Evolutionary conservation across 1,140 invertebrate genomes (phyloP).

Genomic region (Nixonia krombeini): DNA sequence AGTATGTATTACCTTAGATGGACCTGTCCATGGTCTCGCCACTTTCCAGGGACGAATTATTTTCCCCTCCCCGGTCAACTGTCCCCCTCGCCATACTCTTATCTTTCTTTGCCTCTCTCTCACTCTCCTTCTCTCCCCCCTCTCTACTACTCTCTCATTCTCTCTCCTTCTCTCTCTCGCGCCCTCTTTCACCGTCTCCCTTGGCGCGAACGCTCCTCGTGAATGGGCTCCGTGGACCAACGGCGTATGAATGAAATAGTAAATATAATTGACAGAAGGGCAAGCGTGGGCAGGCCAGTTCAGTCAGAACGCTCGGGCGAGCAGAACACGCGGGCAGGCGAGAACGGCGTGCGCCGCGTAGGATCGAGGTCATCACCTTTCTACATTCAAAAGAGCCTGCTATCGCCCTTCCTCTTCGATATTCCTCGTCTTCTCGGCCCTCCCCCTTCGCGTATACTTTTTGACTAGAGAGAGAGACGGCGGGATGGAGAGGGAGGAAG

Average conservation of each 20-base stretch:
- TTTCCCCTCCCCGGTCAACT: constrained; percentile 12
- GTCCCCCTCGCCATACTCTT: constrained; percentile 8
- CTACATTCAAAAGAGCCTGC: constrained; percentile 54
- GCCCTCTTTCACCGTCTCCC: constrained; percentile 8
- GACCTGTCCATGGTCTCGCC: constrained; percentile 39
- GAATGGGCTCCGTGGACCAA: constrained; percentile 63
- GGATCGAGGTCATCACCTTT: constrained; percentile 69
- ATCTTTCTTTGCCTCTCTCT: constrained; percentile 21
- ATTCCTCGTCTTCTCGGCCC: constrained; percentile 3
- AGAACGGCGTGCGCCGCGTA: constrained; percentile 56
- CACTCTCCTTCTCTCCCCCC: constrained; percentile 11
- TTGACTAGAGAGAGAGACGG: neutral
- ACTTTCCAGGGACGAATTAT: constrained; percentile 45
- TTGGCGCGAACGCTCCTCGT: constrained; percentile 52
- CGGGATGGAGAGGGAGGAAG: too few species aligned
- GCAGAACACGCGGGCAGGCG: constrained; percentile 54
- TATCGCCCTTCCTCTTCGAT: constrained; percentile 35
- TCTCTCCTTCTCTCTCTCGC: constrained; percentile 17
- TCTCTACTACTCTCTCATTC: constrained; percentile 13
- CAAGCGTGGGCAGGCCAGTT: constrained; percentile 66
- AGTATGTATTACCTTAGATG: constrained; percentile 45
- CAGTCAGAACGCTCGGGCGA: constrained; percentile 55
- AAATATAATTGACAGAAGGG: constrained; percentile 70
- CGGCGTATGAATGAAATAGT: constrained; percentile 68
- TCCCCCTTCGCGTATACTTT: neutral